phyloP scores from a whole-genome alignment of 2,113 vertebrate genomes.

The Turdus rufiventris region DNA sequence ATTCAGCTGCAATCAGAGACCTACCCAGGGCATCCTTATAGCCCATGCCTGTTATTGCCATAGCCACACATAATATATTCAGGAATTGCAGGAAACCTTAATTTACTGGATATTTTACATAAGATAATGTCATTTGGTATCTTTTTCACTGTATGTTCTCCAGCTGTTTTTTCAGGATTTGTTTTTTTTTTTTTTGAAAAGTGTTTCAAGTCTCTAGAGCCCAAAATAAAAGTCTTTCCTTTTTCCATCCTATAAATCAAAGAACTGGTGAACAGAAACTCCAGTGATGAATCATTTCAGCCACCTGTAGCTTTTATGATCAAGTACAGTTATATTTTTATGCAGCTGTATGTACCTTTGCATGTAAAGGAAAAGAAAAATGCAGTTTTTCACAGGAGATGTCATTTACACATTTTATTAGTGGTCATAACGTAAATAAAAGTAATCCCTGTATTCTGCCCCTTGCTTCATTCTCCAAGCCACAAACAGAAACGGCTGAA shows the following conservation, averaged over 20 bases:
- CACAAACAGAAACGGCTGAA: neutral
- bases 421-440: neutral
- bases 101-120: neutral
- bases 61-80: neutral
- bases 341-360: neutral
- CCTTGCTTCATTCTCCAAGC: neutral
- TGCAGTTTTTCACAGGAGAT: neutral
- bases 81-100: neutral
- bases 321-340: neutral
- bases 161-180: neutral
- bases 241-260: neutral
- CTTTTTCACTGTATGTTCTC: neutral
- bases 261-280: neutral
- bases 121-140: fast-evolving
- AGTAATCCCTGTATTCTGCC: neutral
- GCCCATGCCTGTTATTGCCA: neutral
- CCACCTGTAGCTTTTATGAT: neutral
- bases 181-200: neutral
- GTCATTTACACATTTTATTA: neutral
- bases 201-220: neutral
- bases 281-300: neutral
- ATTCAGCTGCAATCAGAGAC: neutral
- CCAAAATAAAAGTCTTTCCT: neutral
- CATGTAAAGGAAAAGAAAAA: neutral
- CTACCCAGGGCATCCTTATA: neutral